Conservation (phyloP, 2,888 invertebrate genomes). For the Xanthostigma xanthostigma region DNA sequence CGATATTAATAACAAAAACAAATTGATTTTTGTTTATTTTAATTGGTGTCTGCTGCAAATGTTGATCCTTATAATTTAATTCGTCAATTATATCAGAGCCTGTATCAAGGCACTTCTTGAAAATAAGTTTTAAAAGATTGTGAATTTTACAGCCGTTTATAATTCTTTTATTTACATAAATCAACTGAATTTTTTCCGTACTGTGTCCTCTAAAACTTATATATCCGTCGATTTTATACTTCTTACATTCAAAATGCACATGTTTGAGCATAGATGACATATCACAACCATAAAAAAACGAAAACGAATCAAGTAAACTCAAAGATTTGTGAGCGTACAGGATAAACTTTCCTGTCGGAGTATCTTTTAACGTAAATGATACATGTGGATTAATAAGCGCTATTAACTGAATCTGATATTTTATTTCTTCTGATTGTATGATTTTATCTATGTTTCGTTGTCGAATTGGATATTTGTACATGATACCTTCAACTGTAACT, state of each 20-base stretch:
- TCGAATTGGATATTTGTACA: conserved; percentile 46
- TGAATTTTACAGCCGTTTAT: conserved; percentile 36
- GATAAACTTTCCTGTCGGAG: conserved; percentile 39
- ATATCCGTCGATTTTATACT: conserved; percentile 39
- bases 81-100: not conserved
- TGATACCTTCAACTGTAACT: conserved; percentile 48
- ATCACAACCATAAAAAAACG: conserved; percentile 29
- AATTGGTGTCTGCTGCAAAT: conserved; percentile 9
- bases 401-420: conserved; percentile 39
- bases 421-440: conserved; percentile 43
- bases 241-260: conserved; percentile 25
- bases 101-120: conserved; percentile 10
- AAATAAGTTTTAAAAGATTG: conserved; percentile 27
- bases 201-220: conserved; percentile 33
- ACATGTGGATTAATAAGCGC: conserved; percentile 48
- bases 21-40: conserved; percentile 19
- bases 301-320: conserved; percentile 36
- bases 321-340: conserved; percentile 41
- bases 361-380: conserved; percentile 55
- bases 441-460: conserved; percentile 34
- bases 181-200: conserved; percentile 37
- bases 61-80: conserved; percentile 9
- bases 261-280: conserved; percentile 24
- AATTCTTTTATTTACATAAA: conserved; percentile 49
- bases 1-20: conserved; percentile 37